Evolutionary conservation across 35 echinoderm and acorn worm genomes (phyloP).

Genomic region (Ptychodera flava): DNA sequence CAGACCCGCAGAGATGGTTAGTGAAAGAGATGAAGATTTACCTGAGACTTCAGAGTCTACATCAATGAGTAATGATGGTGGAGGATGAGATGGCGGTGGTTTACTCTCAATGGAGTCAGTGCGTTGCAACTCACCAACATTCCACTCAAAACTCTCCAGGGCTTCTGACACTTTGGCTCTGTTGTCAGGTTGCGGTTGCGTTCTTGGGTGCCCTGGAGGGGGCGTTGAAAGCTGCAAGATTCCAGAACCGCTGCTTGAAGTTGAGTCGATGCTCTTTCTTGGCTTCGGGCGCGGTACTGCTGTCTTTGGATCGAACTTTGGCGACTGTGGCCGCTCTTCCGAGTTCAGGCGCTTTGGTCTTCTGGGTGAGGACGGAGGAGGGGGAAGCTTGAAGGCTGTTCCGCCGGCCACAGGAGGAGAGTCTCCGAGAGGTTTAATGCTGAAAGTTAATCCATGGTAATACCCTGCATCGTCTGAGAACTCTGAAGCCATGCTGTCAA

Average conservation of each 20-base stretch:
- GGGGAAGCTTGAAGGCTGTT: slow-evolving; percentile 76
- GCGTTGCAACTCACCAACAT: background rate
- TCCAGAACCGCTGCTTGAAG: background rate
- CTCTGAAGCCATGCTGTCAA: slow-evolving; percentile 79
- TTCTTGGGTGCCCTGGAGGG: background rate
- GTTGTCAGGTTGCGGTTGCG: background rate
- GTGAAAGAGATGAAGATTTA: background rate
- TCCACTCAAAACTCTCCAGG: background rate
- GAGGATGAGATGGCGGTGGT: slow-evolving; percentile 27
- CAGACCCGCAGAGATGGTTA: background rate
- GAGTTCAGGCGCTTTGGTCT: background rate
- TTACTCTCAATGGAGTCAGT: background rate
- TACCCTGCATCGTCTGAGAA: slow-evolving; percentile 66
- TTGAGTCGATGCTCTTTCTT: background rate
- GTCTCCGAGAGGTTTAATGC: slow-evolving; percentile 48
- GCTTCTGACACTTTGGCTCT: background rate
- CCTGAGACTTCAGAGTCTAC: background rate
- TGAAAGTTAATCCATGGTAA: slow-evolving; percentile 80
- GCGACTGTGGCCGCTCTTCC: slow-evolving; percentile 34
- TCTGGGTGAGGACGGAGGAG: slow-evolving; percentile 63
- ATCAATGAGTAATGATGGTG: slow-evolving; percentile 7
- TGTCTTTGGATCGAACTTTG: slow-evolving; percentile 63
- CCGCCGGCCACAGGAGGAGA: slow-evolving; percentile 20
- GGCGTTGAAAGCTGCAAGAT: background rate
- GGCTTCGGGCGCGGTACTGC: slow-evolving; percentile 65